Conservation (phyloP, 2,113 vertebrate genomes). For the Dendrocopos noguchii region DNA sequence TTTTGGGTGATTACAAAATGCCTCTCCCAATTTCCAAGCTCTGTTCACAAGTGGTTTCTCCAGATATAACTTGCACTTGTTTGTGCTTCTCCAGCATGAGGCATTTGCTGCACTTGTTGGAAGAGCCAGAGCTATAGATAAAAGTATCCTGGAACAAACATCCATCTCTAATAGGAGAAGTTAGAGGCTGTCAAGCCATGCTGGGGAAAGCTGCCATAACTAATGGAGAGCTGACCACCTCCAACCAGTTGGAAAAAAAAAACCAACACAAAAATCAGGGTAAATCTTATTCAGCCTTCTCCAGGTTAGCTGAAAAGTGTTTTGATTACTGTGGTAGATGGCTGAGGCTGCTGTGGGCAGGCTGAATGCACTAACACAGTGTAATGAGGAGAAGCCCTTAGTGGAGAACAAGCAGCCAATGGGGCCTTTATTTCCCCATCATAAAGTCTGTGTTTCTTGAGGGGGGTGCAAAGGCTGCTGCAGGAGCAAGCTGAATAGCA, state of each 20-base stretch:
- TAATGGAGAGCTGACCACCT: neutral
- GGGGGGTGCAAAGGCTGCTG: conserved; percentile 20
- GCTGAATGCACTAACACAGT: neutral
- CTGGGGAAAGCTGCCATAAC: neutral
- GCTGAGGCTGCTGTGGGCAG: neutral
- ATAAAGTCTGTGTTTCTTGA: conserved; percentile 9
- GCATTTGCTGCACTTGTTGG: neutral
- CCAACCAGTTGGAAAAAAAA: neutral
- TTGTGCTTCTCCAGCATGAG: neutral
- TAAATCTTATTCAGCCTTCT: neutral
- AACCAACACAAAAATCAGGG: neutral
- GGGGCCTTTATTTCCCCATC: conserved; percentile 20
- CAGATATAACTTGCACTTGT: accelerated
- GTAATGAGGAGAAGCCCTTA: conserved; percentile 39
- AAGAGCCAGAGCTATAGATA: neutral
- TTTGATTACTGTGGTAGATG: neutral
- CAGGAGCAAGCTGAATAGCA: conserved; percentile 47
- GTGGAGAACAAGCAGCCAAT: neutral
- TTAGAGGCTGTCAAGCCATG: neutral
- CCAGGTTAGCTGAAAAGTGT: conserved; percentile 31
- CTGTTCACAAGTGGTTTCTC: neutral
- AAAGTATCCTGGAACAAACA: conserved; percentile 8
- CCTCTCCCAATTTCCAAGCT: neutral
- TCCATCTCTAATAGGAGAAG: neutral
- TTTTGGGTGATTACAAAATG: neutral